Evolutionary conservation across 1,140 invertebrate genomes (phyloP), one percentile per base, ranked within the genome.

Genomic region (Colletes latitarsis): DNA sequence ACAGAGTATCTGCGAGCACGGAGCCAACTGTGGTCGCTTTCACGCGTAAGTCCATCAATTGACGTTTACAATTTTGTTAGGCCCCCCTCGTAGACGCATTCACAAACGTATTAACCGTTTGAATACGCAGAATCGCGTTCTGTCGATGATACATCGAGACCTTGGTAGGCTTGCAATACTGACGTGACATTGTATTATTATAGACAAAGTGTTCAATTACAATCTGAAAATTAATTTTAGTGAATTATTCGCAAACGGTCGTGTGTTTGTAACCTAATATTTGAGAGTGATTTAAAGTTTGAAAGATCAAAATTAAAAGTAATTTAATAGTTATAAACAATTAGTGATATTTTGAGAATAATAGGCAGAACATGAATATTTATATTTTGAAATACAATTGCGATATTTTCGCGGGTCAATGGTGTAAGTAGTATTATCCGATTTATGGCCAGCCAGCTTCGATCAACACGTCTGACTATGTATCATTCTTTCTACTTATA

Each of bases 1-100:
- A 52, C 85, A 89, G 52, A 90, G 90, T 67, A 77, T 91, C 46
- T 91, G 90, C 77, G 91, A 92, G 46, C 91, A 92, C 76, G 90
- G 90, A 60, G 83, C 89, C 9, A 88, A 85, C 53, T 92, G 91
- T 71, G 87, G 88, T 49, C 88, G 90, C 8, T 91, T 89, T 84
- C 89, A 91, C 67, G 88, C 90, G 90, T 91, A 87, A 84, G 85
- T 86, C 60, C 19, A 14, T 74, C 77, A 53, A 77, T 69, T 46
- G 49, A 69, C 30, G 39, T 58, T 17, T 21, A 9, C 14, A 43
- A 52, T 75, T 49, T 49, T 9, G 39, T 64, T 21, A 62, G 39
- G 49, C 2, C 3, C 14, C 6, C 8, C 21, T 6, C 64, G 57
- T 41, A 17, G 14, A 57, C 53, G 66, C 43, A 74, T 58, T 49